Evolutionary conservation across 2,888 invertebrate species (phyloP), one percentile per base, ranked within the genome.

Genomic region (Unio pictorum): DNA sequence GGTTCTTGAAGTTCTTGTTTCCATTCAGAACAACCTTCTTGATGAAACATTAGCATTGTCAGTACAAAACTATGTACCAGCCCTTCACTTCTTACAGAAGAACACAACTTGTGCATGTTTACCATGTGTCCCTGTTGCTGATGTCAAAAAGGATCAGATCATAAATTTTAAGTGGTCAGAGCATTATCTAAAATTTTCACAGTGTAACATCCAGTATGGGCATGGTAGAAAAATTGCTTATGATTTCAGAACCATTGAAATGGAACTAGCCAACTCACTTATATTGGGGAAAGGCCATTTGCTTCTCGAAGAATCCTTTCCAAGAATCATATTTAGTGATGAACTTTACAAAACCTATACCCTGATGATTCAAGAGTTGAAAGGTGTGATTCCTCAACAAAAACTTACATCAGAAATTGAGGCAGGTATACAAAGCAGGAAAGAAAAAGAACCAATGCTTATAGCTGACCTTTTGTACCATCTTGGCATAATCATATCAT

Each of bases 231-330:
- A 66, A 26, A 67, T 75, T 6, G 8, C 26, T 3, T 81, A 76
- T 63, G 79, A 81, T 59, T 74, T 79, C 11, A 57, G 71, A 4
- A 72, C 71, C 61, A 78, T 81, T 54, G 79, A 81, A 71, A 73
- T 68, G 57, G 67, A 71, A 23, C 20, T 78, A 0, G 72, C 67
- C n/a, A 45, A 69, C 34, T 62, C 66, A 8, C n/a, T 81, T 17
- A 26, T 78, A 0, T 45, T 60, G 7, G 68, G 74, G 17, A 81
- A 76, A 58, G 45, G 61, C 11, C 67, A 71, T 60, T 67, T 81
- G 11, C 30, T 45, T 45, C 54, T 72, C 3, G 56, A 73, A 28
- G 45, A 61, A 20, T 20, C 55, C 6, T 67, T 81, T 45, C 76
- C 76, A 45, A 58, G 55, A 17, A 75, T 79, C 3, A 58, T 75